phyloP scores from a whole-genome alignment of 2,113 vertebrate genomes.

The Pontoporia blainvillei region DNA sequence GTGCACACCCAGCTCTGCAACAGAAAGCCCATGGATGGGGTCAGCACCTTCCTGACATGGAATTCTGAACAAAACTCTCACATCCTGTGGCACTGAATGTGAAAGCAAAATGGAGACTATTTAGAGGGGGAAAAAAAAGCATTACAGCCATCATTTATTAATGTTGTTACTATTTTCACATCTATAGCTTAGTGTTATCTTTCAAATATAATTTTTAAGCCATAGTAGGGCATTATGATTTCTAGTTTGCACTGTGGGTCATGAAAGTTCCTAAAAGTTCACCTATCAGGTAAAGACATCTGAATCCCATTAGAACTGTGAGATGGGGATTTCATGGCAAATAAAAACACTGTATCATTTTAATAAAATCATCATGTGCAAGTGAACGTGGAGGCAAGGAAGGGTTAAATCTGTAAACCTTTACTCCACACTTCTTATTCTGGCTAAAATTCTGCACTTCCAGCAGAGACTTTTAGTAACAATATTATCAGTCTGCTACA shows the following conservation, averaged over 20 bases:
- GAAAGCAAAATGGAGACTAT: neutral
- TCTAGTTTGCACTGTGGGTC: conserved; percentile 73
- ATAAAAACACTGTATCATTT: conserved; percentile 83
- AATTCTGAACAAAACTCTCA: neutral
- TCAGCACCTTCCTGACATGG: neutral
- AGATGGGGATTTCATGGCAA: conserved; percentile 85
- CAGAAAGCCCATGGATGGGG: neutral
- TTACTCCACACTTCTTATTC: conserved; percentile 72
- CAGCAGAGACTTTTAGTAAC: conserved; percentile 74
- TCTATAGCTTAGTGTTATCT: conserved; percentile 4
- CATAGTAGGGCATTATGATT: conserved; percentile 74
- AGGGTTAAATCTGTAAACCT: conserved; percentile 75
- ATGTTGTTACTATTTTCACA: neutral
- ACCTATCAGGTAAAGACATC: conserved; percentile 79
- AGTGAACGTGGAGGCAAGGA: conserved; percentile 77
- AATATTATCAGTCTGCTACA: conserved; percentile 71
- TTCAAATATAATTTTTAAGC: conserved; percentile 76
- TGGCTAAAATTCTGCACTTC: conserved; percentile 75
- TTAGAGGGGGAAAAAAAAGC: neutral
- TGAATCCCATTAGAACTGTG: conserved; percentile 82
- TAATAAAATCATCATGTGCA: conserved; percentile 83
- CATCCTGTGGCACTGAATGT: neutral
- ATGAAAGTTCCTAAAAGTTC: conserved; percentile 81
- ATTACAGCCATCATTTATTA: neutral
- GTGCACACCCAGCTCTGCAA: neutral